Evolutionary conservation across 2,113 vertebrate genomes (phyloP).

Genomic region (Patagioenas fasciata): DNA sequence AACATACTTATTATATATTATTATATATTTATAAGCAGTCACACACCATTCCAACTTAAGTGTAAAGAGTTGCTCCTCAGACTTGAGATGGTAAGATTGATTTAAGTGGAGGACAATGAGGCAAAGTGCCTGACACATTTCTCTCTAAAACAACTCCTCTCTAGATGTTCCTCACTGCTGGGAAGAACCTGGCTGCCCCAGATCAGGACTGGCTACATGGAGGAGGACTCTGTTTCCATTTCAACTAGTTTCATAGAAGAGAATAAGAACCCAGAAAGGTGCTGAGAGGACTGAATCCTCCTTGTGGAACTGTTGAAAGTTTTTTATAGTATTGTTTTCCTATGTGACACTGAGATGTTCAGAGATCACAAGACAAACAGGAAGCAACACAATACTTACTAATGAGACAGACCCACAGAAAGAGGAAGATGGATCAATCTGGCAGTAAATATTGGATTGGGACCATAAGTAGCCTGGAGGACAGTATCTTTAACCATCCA

Average conservation of each 20-base stretch:
- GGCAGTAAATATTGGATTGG: not conserved
- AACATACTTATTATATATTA: not conserved
- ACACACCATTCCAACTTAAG: not conserved
- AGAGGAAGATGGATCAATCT: not conserved
- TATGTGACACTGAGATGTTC: not conserved
- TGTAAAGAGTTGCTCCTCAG: not conserved
- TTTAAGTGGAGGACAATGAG: not conserved
- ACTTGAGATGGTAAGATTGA: accelerated
- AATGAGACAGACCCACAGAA: not conserved
- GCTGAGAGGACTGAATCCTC: not conserved
- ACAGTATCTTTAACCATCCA: not conserved
- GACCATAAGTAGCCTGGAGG: not conserved
- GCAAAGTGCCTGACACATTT: not conserved
- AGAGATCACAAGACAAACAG: not conserved
- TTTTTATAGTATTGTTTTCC: not conserved
- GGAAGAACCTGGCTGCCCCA: not conserved
- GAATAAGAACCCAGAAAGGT: not conserved
- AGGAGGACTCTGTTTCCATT: not conserved
- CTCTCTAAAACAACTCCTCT: not conserved
- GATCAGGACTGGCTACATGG: not conserved
- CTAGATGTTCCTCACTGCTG: not conserved
- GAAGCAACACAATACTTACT: not conserved
- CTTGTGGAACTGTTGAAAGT: not conserved
- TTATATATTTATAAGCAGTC: not conserved
- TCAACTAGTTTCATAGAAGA: not conserved